Evolutionary conservation across 2,797 vertebrate species (phyloP).

Genomic region (Helostoma temminkii): DNA sequence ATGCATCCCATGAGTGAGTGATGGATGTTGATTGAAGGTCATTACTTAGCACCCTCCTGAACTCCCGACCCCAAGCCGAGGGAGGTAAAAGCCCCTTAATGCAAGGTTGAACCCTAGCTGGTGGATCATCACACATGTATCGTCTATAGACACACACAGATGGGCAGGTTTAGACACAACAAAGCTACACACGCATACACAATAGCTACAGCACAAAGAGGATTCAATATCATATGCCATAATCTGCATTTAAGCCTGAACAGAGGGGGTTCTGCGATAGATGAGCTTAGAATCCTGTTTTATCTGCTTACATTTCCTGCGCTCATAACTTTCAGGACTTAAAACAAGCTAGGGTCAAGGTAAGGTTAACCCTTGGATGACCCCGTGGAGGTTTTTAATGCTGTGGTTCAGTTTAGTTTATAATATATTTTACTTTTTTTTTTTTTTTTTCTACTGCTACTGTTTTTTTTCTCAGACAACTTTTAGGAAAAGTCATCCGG

Average conservation of each 20-base stretch:
- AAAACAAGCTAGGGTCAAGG: constrained; percentile 62
- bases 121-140: constrained; percentile 45
- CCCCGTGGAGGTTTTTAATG: constrained; percentile 12
- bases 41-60: constrained; percentile 72
- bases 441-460: constrained; percentile 4
- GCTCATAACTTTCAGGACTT: constrained; percentile 69
- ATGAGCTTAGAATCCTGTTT: constrained; percentile 75
- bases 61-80: constrained; percentile 72
- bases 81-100: constrained; percentile 48
- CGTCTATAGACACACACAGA: constrained; percentile 26
- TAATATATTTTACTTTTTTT: not conserved
- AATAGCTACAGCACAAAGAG: constrained; percentile 71
- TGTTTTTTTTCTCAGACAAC: constrained; percentile 1
- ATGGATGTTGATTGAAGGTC: constrained; percentile 79
- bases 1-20: constrained; percentile 63
- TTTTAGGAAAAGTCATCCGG: constrained; percentile 25
- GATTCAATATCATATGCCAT: constrained; percentile 82
- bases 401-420: constrained; percentile 2
- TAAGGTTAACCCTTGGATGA: constrained; percentile 54
- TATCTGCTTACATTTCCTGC: constrained; percentile 75
- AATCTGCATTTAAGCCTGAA: constrained; percentile 76
- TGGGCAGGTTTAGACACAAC: constrained; percentile 40
- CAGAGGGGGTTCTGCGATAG: constrained; percentile 66
- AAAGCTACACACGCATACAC: constrained; percentile 50
- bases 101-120: constrained; percentile 47